These are phyloP conservation scores for Donacobius atricapilla DNA, from an alignment of 2,113 vertebrate species.

Conservation along the genomic window DNA sequence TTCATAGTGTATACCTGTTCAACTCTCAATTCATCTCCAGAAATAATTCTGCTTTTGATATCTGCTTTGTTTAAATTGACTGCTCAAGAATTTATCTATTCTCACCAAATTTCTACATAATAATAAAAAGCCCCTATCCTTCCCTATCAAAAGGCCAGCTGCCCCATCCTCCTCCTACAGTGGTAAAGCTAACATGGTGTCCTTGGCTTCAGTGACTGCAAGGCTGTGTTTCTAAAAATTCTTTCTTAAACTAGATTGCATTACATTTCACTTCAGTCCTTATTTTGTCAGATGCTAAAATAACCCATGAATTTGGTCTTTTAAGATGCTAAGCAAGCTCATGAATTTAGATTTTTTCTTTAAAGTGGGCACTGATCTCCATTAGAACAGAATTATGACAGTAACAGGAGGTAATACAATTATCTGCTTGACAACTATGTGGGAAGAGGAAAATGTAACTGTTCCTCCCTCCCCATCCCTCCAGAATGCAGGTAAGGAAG, in stretches of 20 bases:
- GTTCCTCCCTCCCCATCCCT: not conserved
- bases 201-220: not conserved
- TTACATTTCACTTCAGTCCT: not conserved
- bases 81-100: not conserved
- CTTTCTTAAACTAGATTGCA: not conserved
- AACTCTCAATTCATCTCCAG: not conserved
- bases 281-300: not conserved
- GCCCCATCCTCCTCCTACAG: not conserved
- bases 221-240: not conserved
- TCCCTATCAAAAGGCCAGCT: not conserved
- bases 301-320: not conserved
- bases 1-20: not conserved
- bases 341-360: not conserved
- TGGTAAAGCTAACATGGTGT: not conserved
- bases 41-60: not conserved
- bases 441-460: not conserved
- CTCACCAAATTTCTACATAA: not conserved
- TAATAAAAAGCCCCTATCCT: not conserved
- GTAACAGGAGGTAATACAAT: not conserved
- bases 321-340: not conserved
- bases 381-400: not conserved
- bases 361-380: not conserved
- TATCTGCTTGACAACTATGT: not conserved
- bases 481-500: not conserved
- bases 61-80: not conserved